These are phyloP conservation scores for Oreochromis tanganicae DNA, from an alignment of 2,113 vertebrate genomes.

Conservation along the genomic window DNA sequence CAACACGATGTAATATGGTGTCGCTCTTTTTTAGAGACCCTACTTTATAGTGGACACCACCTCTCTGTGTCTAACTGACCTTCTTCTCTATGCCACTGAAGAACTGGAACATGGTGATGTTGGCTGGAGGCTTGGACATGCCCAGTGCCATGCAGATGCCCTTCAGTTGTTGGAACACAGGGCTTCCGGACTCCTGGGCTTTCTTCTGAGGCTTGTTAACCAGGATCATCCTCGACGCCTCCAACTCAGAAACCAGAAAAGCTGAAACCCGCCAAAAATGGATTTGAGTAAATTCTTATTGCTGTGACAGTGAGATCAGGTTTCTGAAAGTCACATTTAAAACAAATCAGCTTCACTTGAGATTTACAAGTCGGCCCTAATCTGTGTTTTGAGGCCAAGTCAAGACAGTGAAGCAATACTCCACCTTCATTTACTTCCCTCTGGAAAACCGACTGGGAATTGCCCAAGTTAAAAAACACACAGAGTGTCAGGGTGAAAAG, in stretches of 20 bases:
- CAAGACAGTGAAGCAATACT: neutral
- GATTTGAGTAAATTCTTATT: neutral
- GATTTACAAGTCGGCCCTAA: neutral
- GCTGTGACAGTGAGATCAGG: neutral
- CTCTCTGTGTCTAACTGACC: constrained; percentile 55
- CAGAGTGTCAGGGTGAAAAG: neutral
- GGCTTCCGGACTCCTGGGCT: constrained; percentile 83
- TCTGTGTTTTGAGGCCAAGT: neutral
- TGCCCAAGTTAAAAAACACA: neutral
- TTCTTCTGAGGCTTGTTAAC: constrained; percentile 85
- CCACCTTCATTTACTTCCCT: neutral
- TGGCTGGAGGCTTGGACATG: constrained; percentile 98
- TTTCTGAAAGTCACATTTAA: neutral
- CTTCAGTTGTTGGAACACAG: constrained; percentile 92
- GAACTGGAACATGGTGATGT: constrained; percentile 99
- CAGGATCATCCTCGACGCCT: constrained; percentile 91
- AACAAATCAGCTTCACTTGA: neutral
- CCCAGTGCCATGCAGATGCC: constrained; percentile 93
- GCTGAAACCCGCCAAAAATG: constrained; percentile 65
- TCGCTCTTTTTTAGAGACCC: neutral
- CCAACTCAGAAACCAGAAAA: constrained; percentile 96
- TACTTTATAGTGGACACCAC: neutral
- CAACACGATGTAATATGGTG: neutral
- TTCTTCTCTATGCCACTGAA: constrained; percentile 99
- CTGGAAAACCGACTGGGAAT: neutral